phyloP scores from a whole-genome alignment of 2,888 invertebrate genomes.

The Tiliacea citrago region DNA sequence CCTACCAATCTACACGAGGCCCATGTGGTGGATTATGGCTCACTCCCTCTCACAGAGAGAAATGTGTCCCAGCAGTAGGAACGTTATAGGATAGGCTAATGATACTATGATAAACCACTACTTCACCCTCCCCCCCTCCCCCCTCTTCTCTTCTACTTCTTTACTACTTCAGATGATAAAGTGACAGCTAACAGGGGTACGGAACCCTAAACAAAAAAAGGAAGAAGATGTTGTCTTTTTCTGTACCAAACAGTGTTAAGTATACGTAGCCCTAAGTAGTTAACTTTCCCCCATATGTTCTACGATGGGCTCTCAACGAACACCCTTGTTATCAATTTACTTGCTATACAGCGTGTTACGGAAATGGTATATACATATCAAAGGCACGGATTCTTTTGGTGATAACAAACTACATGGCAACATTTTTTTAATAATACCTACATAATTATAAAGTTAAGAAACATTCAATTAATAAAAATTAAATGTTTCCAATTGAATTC shows the following conservation, averaged over 20 bases:
- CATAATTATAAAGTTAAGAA: too few relatives aligned
- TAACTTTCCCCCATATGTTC: not conserved
- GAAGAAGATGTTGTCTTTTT: not conserved
- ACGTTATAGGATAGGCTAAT: not conserved
- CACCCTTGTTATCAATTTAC: constrained; percentile 22
- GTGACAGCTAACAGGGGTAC: not conserved
- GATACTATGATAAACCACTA: too few relatives aligned
- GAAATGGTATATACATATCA: too few relatives aligned
- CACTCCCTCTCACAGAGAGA: too few relatives aligned
- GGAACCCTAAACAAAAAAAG: not conserved
- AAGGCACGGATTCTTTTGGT: too few relatives aligned
- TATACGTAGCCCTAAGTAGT: not conserved
- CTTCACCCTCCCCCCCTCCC: too few relatives aligned
- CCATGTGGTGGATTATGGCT: not conserved
- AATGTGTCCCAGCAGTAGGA: not conserved
- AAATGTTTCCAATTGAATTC: too few relatives aligned
- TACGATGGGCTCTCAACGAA: not conserved
- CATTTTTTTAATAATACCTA: too few relatives aligned
- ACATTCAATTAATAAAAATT: too few relatives aligned
- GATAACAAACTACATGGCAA: too few relatives aligned
- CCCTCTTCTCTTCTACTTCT: too few relatives aligned
- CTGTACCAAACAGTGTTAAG: not conserved
- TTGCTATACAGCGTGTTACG: too few relatives aligned
- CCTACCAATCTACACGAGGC: not conserved
- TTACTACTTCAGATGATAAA: not conserved